Conservation (phyloP, 2,888 invertebrate genomes). For the Coenonympha glycerion region DNA sequence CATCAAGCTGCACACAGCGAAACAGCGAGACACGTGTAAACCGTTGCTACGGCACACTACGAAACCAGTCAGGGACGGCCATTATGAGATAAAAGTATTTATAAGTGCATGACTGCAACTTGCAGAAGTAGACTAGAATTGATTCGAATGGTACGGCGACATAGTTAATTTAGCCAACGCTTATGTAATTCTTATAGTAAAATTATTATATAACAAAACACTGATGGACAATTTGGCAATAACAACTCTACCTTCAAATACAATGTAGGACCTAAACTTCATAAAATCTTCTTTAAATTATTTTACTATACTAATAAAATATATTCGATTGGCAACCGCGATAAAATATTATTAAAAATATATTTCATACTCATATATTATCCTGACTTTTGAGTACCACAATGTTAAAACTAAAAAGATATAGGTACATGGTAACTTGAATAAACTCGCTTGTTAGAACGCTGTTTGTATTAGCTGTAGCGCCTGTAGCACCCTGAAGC, state of each 20-base stretch:
- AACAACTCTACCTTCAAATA: not conserved
- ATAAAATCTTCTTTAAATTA: too few relatives aligned
- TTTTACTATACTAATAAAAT: too few relatives aligned
- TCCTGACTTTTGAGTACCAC: too few relatives aligned
- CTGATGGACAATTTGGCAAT: not conserved
- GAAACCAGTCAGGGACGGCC: conserved; percentile 28
- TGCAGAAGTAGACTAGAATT: conserved; percentile 22
- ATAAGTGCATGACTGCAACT: conserved; percentile 25
- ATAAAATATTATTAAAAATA: too few relatives aligned
- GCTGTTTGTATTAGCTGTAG: conserved; percentile 23
- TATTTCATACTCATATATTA: too few relatives aligned
- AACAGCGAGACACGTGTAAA: conserved; percentile 42
- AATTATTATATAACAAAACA: not conserved
- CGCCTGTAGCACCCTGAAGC: too few relatives aligned
- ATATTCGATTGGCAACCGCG: too few relatives aligned
- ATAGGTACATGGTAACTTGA: conserved; percentile 7
- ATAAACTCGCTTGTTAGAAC: conserved; percentile 16
- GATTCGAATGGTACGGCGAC: conserved; percentile 8
- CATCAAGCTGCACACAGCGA: conserved; percentile 38
- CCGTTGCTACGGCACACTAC: conserved; percentile 35
- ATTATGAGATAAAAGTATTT: conserved; percentile 30
- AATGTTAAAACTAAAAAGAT: too few relatives aligned
- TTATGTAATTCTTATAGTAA: not conserved
- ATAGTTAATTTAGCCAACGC: not conserved
- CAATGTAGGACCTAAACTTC: too few relatives aligned